phyloP scores from a whole-genome alignment of 2,888 invertebrate genomes.

The Microchrysa polita region DNA sequence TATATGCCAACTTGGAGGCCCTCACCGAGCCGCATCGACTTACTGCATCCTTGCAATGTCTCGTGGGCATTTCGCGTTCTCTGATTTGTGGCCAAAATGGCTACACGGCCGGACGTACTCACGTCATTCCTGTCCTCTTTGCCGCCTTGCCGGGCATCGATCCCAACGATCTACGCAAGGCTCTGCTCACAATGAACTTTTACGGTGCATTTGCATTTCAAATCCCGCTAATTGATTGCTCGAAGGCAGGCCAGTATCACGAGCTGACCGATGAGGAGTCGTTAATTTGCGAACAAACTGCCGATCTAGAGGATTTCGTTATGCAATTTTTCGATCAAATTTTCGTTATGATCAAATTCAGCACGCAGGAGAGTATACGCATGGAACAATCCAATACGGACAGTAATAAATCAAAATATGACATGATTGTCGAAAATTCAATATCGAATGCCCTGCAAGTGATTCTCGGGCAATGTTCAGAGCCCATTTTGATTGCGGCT shows the following conservation, averaged over 20 bases:
- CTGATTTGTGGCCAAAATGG: conserved; percentile 66
- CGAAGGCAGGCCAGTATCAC: conserved; percentile 74
- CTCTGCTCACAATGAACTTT: conserved; percentile 79
- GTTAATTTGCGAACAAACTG: conserved; percentile 80
- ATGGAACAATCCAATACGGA: conserved; percentile 71
- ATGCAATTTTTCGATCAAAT: conserved; percentile 84
- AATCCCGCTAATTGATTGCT: conserved; percentile 87
- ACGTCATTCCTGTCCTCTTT: conserved; percentile 82
- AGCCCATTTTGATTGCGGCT: conserved; percentile 71
- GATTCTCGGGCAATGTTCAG: conserved; percentile 78
- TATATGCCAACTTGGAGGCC: conserved; percentile 83
- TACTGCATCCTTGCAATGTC: conserved; percentile 76
- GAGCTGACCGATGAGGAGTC: conserved; percentile 82
- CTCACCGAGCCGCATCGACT: conserved; percentile 88
- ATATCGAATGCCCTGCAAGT: conserved; percentile 74
- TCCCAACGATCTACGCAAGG: conserved; percentile 84
- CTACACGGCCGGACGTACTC: conserved; percentile 80
- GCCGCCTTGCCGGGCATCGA: conserved; percentile 88
- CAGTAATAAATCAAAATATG: conserved; percentile 73
- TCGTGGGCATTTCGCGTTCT: conserved; percentile 75
- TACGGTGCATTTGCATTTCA: conserved; percentile 79
- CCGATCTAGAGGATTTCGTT: conserved; percentile 89
- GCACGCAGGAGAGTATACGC: conserved; percentile 73
- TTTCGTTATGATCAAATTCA: conserved; percentile 76
- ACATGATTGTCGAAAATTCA: conserved; percentile 76